Percentiles rank a stretch among this genome's conserved stretches.
Conservation (phyloP, 2,888 invertebrate genomes). For the Tigriopus californicus region DNA sequence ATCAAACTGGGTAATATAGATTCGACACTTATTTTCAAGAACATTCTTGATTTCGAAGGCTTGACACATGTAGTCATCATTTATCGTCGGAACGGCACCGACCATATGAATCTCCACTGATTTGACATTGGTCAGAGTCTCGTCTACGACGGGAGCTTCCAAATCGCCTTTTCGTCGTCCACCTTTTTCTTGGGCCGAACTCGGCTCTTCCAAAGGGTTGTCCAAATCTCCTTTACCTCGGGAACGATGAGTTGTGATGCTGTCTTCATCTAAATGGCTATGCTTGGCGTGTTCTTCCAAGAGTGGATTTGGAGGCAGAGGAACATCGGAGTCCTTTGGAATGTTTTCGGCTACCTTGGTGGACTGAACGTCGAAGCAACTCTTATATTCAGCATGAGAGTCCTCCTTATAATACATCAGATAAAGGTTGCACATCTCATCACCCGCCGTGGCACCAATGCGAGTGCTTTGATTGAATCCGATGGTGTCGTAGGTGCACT, state of each 20-base stretch:
- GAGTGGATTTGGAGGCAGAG: slow-evolving; percentile 32
- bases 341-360: slow-evolving; percentile 23
- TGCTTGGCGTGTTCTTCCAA: slow-evolving; percentile 28
- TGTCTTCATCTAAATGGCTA: background rate
- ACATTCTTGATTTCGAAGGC: no score
- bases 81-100: background rate
- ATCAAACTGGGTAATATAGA: slow-evolving; percentile 22
- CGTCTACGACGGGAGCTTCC: background rate
- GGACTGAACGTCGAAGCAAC: slow-evolving; percentile 21
- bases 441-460: slow-evolving; percentile 31
- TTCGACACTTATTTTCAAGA: no score
- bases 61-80: background rate
- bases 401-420: slow-evolving; percentile 29
- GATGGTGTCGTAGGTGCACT: slow-evolving; percentile 36
- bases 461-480: slow-evolving; percentile 25
- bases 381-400: background rate
- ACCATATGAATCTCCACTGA: background rate
- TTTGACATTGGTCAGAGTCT: background rate
- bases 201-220: no score
- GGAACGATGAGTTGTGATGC: no score
- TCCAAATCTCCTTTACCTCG: no score
- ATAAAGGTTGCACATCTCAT: slow-evolving; percentile 37
- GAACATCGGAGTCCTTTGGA: slow-evolving; percentile 28
- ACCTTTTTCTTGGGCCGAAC: no score
- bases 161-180: background rate